Evolutionary conservation across 2,113 vertebrate species (phyloP).

Genomic region (Saimiri boliviensis): DNA sequence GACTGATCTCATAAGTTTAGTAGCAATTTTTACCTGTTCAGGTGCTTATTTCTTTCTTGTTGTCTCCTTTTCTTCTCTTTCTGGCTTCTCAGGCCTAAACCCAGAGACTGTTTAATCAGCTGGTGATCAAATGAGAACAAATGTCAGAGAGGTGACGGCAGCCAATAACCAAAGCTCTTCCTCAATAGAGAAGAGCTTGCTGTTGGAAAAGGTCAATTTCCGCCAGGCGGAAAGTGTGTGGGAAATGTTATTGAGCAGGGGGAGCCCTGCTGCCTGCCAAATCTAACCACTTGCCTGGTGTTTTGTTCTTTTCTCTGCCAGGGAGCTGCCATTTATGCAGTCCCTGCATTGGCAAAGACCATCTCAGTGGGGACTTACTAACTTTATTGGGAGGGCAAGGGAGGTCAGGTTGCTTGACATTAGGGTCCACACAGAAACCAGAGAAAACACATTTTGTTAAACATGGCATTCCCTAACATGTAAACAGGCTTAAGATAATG

Average conservation of each 20-base stretch:
- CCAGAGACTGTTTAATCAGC: not conserved
- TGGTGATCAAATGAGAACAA: not conserved
- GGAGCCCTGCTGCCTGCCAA: not conserved
- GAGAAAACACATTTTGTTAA: not conserved
- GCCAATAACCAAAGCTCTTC: not conserved
- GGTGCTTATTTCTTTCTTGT: not conserved
- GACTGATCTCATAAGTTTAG: not conserved
- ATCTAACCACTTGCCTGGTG: not conserved
- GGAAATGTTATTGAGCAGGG: not conserved
- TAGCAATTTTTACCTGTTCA: not conserved
- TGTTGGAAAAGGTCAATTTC: not conserved
- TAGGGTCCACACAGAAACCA: not conserved
- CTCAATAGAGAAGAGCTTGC: not conserved
- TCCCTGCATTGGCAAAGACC: not conserved
- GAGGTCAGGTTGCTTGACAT: not conserved
- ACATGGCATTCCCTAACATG: not conserved
- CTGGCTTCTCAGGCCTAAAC: not conserved
- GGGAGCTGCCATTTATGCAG: not conserved
- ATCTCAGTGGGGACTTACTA: not conserved
- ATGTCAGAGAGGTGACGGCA: not conserved
- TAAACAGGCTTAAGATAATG: not conserved
- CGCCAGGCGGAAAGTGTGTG: not conserved
- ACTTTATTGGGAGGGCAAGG: not conserved
- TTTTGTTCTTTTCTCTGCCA: not conserved
- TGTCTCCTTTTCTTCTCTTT: not conserved